A percentile compares a stretch with the other conserved stretches of the same genome.
These are phyloP conservation scores for Noctua pronuba DNA, from an alignment of 2,888 invertebrate genomes.

Conservation along the genomic window DNA sequence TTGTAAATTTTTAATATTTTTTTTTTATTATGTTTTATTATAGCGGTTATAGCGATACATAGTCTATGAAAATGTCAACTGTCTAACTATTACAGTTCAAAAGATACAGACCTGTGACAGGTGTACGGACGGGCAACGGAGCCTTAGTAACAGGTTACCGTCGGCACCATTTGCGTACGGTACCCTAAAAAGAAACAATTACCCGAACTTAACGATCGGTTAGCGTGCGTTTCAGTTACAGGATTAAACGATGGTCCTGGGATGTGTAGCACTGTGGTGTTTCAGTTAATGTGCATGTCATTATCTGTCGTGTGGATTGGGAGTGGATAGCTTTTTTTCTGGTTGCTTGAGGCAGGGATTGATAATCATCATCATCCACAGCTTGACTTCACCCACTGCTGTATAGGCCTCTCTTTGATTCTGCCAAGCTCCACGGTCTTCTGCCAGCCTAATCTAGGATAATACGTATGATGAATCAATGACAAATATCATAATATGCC, in stretches of 20 bases:
- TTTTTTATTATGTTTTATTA: neutral
- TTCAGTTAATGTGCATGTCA: conserved; percentile 32
- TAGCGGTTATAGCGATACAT: neutral
- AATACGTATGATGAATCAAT: neutral
- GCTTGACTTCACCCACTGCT: too few relatives aligned
- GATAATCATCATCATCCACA: neutral
- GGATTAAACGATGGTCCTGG: conserved; percentile 28
- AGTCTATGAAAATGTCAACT: neutral
- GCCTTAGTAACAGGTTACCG: neutral
- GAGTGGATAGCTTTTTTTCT: neutral
- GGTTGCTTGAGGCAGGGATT: neutral
- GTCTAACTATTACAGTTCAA: neutral
- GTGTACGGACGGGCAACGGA: neutral
- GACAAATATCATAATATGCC: too few relatives aligned
- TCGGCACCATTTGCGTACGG: neutral
- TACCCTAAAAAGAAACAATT: conserved; percentile 68
- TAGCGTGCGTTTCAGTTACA: conserved; percentile 60
- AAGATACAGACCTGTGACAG: neutral
- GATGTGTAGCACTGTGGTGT: conserved; percentile 17
- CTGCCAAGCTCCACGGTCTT: too few relatives aligned
- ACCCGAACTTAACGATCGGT: conserved; percentile 66
- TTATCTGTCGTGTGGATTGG: conserved; percentile 22
- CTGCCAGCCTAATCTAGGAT: too few relatives aligned
- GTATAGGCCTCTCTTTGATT: too few relatives aligned
- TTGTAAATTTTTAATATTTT: too few relatives aligned